Conservation (phyloP, 2,113 vertebrate species). For the Aspidoscelis tigris region DNA sequence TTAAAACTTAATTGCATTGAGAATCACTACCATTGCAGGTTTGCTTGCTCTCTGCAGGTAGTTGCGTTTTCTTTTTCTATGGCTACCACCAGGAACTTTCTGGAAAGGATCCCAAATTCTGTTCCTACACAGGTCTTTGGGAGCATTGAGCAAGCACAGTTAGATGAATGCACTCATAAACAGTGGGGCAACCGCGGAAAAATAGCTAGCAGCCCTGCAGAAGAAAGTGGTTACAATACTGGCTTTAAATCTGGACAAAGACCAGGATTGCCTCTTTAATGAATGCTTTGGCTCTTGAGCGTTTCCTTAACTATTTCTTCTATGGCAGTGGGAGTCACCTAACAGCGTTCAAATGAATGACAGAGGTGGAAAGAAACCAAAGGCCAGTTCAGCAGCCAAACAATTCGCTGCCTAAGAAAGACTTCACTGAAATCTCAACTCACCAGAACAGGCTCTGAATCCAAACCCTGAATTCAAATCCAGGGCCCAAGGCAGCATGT, state of each 20-base stretch:
- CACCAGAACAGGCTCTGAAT: no score
- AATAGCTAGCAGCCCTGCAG: background rate
- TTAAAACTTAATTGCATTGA: background rate
- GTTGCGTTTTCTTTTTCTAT: background rate
- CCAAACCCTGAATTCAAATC: background rate
- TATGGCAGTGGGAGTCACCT: no score
- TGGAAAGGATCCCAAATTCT: conserved; percentile 1
- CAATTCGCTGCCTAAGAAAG: no score
- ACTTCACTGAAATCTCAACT: background rate
- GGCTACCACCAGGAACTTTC: background rate
- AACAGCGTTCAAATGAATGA: background rate
- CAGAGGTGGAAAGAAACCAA: background rate
- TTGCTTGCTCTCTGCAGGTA: background rate
- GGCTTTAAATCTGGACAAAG: background rate
- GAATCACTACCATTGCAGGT: background rate
- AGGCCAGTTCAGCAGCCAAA: background rate
- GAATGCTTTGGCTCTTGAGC: background rate
- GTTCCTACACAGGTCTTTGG: background rate
- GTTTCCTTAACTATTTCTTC: background rate
- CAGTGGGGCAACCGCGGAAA: background rate
- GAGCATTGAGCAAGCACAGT: background rate
- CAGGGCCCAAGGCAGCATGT: background rate
- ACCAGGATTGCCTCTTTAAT: background rate
- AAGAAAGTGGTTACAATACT: background rate
- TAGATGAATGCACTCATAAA: background rate